Evolutionary conservation across 2,888 invertebrate genomes (phyloP), one percentile per base, ranked within the genome.

Genomic region (Chironomus tentans): DNA sequence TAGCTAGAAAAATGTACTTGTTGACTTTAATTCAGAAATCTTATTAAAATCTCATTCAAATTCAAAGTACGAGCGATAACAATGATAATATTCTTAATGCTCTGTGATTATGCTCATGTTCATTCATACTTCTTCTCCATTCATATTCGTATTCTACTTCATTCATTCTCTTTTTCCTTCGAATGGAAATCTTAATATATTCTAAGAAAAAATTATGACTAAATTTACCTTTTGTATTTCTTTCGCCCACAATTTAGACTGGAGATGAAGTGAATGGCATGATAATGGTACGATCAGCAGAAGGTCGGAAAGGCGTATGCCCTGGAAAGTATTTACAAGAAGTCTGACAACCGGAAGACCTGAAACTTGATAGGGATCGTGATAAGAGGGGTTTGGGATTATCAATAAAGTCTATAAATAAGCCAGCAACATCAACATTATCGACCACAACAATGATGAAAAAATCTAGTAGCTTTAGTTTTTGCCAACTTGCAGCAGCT

Each of bases 311-410:
- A 84, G 95, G 94, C 77, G 91, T 94, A 79, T 97, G 97, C 84
- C 97, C 97, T n/a, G 85, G 94, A 62, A 95, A 95, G 84, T 97
- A 95, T 82, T 88, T 97, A 78, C 94, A 95, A 86, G 96, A 97
- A 86, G 94, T 95, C 91, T 95, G 94, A 94, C 93, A 88, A 83
- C 87, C 86, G 81, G 85, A 86, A 82, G 84, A 84, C 77, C 81
- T 81, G 77, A 79, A 79, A 78, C 78, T 78, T 77, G 81, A 81
- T 78, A 80, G 81, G 77, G 82, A 82, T 78, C 81, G 81, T 77
- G 82, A 81, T 78, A 81, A 77, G 61, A 76, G 18, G 18, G n/a
- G 6, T 18, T n/a, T 15, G n/a, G 18, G 50, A 13, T 12, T 13
- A n/a, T 5, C 13, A n/a, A 13, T 12, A 4, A 48, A 56, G 47